Conservation (phyloP, 2,888 invertebrate species). For the Toxonevra muliebris region DNA sequence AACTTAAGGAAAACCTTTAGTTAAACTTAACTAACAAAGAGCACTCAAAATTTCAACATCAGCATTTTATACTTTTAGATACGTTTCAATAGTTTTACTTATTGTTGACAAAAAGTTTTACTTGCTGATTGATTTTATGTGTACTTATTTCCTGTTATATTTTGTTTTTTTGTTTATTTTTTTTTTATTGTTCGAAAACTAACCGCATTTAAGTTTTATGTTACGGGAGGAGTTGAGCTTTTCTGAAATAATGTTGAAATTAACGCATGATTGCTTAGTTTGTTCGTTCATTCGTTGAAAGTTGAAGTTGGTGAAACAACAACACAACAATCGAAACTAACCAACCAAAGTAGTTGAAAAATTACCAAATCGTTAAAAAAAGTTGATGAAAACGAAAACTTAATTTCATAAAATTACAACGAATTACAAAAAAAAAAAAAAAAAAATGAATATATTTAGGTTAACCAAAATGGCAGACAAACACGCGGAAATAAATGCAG, state of each 20-base stretch:
- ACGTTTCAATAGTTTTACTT: not conserved
- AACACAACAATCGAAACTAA: not conserved
- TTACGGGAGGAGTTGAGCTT: not conserved
- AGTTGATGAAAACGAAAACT: constrained; percentile 16
- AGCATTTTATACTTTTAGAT: not conserved
- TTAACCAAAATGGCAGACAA: constrained; percentile 47
- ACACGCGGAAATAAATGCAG: constrained; percentile 35
- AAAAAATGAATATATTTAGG: constrained; percentile 49
- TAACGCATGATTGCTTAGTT: constrained; percentile 27
- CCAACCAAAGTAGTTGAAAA: not conserved
- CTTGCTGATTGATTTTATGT: not conserved
- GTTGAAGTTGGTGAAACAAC: constrained; percentile 18
- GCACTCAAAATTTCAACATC: not conserved
- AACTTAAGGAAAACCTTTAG: too few relatives aligned
- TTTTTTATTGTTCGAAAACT: not conserved
- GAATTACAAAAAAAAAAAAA: constrained; percentile 36
- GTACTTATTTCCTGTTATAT: not conserved
- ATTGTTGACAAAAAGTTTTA: not conserved
- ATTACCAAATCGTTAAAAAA: not conserved
- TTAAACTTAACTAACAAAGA: too few relatives aligned
- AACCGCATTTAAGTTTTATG: not conserved
- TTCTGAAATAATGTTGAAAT: not conserved
- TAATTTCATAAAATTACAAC: constrained; percentile 15
- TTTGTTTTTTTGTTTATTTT: not conserved
- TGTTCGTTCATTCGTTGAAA: constrained; percentile 7